Percentiles rank a stretch among this genome's conserved stretches.
Evolutionary conservation across 2,888 invertebrate genomes (phyloP).

Genomic region (Doris montereyensis): DNA sequence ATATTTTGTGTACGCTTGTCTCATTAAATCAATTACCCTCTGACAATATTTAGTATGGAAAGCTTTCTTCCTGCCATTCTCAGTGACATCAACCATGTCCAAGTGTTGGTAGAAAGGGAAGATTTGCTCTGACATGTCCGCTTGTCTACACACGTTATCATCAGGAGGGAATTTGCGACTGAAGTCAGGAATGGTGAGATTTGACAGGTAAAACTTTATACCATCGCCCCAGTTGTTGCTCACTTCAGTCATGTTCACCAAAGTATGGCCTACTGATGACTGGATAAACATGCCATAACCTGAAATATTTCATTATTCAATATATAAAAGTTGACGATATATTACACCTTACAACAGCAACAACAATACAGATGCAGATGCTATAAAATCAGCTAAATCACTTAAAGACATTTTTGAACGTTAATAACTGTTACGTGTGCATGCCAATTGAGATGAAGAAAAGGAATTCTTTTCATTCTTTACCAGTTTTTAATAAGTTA

Average conservation of each 20-base stretch:
- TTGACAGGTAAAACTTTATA: conserved; percentile 65
- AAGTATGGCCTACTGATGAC: conserved; percentile 66
- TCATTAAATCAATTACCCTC: too few relatives aligned
- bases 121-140: conserved; percentile 43
- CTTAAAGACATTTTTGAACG: too few relatives aligned
- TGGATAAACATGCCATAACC: conserved; percentile 71
- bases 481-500: too few relatives aligned
- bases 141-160: conserved; percentile 59
- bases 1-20: too few relatives aligned
- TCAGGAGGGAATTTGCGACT: conserved; percentile 55
- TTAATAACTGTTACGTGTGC: too few relatives aligned
- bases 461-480: too few relatives aligned
- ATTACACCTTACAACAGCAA: too few relatives aligned
- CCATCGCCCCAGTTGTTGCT: conserved; percentile 72
- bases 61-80: conserved; percentile 46
- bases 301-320: too few relatives aligned
- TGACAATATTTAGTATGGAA: conserved; percentile 36
- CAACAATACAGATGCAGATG: too few relatives aligned
- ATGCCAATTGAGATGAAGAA: too few relatives aligned
- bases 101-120: conserved; percentile 56
- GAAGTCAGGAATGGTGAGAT: conserved; percentile 61
- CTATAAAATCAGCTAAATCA: too few relatives aligned
- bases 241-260: conserved; percentile 64
- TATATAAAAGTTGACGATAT: too few relatives aligned
- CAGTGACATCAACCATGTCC: conserved; percentile 52